Percentiles rank a stretch among this genome's conserved stretches.
phyloP scores from a whole-genome alignment of 1,140 invertebrate genomes.

The Scylla paramamosain region DNA sequence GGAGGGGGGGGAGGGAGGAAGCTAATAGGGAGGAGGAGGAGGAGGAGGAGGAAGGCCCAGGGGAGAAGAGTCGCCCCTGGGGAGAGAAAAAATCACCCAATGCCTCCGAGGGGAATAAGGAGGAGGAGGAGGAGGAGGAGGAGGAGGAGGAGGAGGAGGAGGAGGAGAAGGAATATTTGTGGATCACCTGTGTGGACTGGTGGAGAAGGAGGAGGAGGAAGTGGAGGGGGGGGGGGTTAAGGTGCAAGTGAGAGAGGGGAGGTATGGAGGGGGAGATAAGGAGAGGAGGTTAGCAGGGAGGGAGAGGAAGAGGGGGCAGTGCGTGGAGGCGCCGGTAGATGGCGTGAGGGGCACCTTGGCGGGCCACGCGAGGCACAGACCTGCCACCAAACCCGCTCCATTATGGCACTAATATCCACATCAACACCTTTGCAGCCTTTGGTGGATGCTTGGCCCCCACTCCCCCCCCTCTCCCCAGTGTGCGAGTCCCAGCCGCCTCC shows the following conservation, averaged over 20 bases:
- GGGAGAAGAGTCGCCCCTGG: too few relatives aligned
- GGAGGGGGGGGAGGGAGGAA: too few relatives aligned
- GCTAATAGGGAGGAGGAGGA: too few relatives aligned
- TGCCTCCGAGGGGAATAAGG: background rate
- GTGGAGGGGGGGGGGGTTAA: background rate
- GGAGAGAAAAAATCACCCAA: too few relatives aligned
- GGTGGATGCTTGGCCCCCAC: conserved; percentile 54
- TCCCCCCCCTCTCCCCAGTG: background rate
- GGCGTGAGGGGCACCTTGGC: background rate
- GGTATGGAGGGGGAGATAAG: background rate
- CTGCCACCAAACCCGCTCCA: conserved; percentile 19
- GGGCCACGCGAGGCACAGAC: conserved; percentile 52
- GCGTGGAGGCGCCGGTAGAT: background rate
- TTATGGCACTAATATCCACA: conserved; percentile 1
- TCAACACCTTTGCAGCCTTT: background rate
- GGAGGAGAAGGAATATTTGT: background rate
- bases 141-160: background rate
- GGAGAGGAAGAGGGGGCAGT: background rate
- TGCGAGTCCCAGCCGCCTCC: background rate
- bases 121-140: background rate
- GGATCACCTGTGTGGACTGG: too few relatives aligned
- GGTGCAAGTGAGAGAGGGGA: background rate
- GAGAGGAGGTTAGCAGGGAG: background rate
- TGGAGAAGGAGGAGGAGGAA: background rate
- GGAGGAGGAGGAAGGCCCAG: too few relatives aligned